Evolutionary conservation across 2,113 vertebrate species (phyloP).

Genomic region (Uropsilus gracilis): DNA sequence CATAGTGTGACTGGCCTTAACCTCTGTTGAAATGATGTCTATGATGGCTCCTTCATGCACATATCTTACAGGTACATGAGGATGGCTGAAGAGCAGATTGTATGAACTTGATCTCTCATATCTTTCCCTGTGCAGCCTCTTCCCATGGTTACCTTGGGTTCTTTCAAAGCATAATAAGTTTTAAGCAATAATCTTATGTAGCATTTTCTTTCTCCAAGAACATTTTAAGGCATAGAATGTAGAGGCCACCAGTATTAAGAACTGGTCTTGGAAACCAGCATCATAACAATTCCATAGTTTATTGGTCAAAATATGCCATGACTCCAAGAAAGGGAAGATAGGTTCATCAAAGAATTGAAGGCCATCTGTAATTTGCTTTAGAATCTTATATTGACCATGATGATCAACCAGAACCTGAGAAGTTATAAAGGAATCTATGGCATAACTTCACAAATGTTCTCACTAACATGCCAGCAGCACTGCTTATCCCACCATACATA

Average conservation of each 20-base stretch:
- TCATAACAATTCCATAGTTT: neutral
- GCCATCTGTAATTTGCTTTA: neutral
- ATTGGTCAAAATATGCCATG: neutral
- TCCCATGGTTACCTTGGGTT: neutral
- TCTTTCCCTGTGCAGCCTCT: neutral
- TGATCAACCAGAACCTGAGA: neutral
- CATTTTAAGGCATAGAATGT: neutral
- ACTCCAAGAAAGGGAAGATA: neutral
- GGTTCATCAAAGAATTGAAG: neutral
- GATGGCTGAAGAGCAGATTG: neutral
- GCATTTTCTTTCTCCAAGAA: neutral
- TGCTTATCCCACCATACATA: accelerated
- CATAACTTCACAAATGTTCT: neutral
- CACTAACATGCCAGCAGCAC: neutral
- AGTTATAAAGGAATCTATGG: neutral
- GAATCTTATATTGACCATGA: neutral
- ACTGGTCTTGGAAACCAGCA: neutral
- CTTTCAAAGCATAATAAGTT: neutral
- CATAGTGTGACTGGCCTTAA: too few species aligned
- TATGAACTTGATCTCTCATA: neutral
- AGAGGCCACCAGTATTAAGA: neutral
- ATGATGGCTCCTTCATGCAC: neutral
- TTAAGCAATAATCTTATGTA: neutral
- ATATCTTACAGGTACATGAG: neutral
- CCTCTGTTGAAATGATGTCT: neutral